Evolutionary conservation across 1,140 invertebrate genomes (phyloP), one percentile per base, ranked within the genome.

Genomic region (Platorchestia sp.): DNA sequence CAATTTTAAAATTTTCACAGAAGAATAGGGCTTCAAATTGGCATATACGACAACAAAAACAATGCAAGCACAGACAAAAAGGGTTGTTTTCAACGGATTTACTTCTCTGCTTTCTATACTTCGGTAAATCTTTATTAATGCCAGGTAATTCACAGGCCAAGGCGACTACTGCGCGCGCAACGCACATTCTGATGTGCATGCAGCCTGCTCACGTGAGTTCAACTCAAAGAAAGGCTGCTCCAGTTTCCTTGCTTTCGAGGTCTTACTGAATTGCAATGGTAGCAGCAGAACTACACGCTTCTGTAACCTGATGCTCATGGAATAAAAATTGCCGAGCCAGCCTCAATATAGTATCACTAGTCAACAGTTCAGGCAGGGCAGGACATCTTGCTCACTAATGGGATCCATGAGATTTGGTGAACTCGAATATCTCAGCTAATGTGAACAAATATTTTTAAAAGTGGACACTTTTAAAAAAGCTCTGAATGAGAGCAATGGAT

Each of bases 221-320:
- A 19, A 75, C 27, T 75, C 14, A 75, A 51, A 51, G 19, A 75
- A 27, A 75, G 36, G 27, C 14, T 27, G 59, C 27, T 22, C 36
- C 59, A 75, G 59, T 36, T 75, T 10, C 36, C 59, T 19, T 3
- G 59, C 59, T 75, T 10, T 36, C 14, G 36, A 51, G 47, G 59
- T 36, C 59, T 75, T 75, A 10, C n/a, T n/a, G n/a, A 22, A 75
- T 36, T 75, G 10, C 59, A 27, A 75, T 27, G 36, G 1, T 22
- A 22, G 59, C 59, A 10, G 0, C 43, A 40, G 41, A 40, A 6
- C 43, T 45, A 45, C 36, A 45, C 5, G 91, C 3, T 40, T 47
- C 36, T 93, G 10, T 0, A 45, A 44, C 36, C 10, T 40, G 36
- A 27, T 10, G 96, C 96, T 97, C 7, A 75, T 19, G 3, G 10